Evolutionary conservation across 2,113 vertebrate species (phyloP).

Genomic region (Holacanthus passer): DNA sequence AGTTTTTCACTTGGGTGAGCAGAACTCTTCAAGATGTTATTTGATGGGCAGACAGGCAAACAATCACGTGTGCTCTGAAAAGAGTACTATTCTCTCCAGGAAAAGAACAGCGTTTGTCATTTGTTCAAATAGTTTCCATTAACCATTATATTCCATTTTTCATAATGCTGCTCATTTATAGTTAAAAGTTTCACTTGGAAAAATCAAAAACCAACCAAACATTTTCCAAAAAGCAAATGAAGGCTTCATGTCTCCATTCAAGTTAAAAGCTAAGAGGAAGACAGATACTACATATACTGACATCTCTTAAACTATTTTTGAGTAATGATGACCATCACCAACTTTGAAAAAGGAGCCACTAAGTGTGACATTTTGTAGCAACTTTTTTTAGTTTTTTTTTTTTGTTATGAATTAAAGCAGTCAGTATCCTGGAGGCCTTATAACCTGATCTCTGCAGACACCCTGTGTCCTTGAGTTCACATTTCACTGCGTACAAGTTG

Average conservation of each 20-base stretch:
- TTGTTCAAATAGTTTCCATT: neutral
- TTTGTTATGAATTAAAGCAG: neutral
- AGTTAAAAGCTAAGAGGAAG: neutral
- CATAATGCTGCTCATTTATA: slow-evolving; percentile 1
- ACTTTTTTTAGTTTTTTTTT: neutral
- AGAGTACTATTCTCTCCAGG: too few relatives aligned
- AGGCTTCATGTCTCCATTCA: neutral
- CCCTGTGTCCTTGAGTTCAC: slow-evolving; percentile 52
- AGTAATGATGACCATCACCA: neutral
- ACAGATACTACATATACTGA: neutral
- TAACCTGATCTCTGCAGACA: slow-evolving; percentile 25
- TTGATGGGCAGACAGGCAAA: too few relatives aligned
- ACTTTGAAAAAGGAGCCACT: neutral
- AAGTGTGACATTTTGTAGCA: neutral
- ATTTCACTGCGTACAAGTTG: slow-evolving; percentile 61
- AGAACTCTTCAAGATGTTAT: too few relatives aligned
- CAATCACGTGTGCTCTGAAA: too few relatives aligned
- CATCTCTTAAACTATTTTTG: neutral
- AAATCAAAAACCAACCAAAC: too few relatives aligned
- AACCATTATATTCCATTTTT: neutral
- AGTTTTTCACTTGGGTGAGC: neutral
- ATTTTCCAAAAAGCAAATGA: neutral
- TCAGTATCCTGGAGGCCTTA: neutral
- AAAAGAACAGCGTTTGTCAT: neutral
- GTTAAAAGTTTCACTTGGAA: neutral